Conservation (phyloP, 2,113 vertebrate genomes). For the Pomatostomus ruficeps region DNA sequence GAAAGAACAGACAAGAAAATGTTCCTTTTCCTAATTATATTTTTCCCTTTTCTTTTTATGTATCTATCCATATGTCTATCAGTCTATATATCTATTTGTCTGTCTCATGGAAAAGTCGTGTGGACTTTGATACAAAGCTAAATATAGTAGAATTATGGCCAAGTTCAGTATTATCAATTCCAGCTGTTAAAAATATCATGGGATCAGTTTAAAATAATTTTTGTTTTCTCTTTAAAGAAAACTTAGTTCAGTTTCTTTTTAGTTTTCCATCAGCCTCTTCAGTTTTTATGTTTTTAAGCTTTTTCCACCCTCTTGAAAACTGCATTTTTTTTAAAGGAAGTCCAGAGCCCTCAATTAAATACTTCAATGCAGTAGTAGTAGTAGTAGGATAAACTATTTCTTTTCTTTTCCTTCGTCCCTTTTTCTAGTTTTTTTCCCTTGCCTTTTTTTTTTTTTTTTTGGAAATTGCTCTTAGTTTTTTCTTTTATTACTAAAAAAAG, state of each 20-base stretch:
- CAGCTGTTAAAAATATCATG: conserved; percentile 24
- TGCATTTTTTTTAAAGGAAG: not conserved
- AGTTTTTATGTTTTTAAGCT: not conserved
- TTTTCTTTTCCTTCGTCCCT: not conserved
- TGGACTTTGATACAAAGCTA: not conserved
- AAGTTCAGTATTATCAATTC: conserved; percentile 1
- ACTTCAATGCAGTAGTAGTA: not conserved
- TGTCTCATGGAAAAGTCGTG: not conserved
- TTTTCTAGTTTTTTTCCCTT: not conserved
- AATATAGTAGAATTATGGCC: not conserved
- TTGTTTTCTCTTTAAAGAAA: not conserved
- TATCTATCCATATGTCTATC: conserved; percentile 32
- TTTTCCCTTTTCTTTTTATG: conserved; percentile 13
- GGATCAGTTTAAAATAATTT: not conserved
- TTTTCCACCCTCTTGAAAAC: not conserved
- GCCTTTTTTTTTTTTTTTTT: not conserved
- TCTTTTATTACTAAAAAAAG: not conserved
- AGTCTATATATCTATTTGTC: not conserved
- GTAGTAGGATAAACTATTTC: not conserved
- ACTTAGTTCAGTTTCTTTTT: not conserved
- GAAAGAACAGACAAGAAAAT: conserved; percentile 32
- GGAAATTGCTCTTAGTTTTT: not conserved
- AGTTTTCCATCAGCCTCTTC: not conserved
- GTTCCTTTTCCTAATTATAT: conserved; percentile 27
- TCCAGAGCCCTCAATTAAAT: not conserved